A percentile compares a stretch with the other conserved stretches of the same genome.
Conservation (phyloP, 2,888 invertebrate genomes). For the Mystacides longicornis region DNA sequence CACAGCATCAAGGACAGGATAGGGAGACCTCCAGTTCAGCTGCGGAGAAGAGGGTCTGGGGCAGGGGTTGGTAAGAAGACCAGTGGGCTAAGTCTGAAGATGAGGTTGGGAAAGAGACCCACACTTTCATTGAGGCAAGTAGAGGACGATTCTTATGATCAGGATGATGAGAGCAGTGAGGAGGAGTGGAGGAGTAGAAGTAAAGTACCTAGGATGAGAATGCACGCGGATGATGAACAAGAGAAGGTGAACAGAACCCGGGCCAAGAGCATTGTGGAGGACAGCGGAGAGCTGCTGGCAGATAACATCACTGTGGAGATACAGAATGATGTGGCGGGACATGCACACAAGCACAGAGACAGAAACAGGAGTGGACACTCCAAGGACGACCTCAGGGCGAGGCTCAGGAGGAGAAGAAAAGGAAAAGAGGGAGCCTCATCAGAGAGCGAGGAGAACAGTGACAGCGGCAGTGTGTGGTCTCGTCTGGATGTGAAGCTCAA, state of each 20-base stretch:
- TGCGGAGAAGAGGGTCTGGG: neutral
- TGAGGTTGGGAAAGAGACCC: slow-evolving; percentile 26
- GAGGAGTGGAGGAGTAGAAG: slow-evolving; percentile 53
- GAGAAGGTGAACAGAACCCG: slow-evolving; percentile 41
- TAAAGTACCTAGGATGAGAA: slow-evolving; percentile 69
- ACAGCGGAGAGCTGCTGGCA: neutral
- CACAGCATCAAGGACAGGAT: slow-evolving; percentile 26
- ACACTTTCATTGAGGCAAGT: too few relatives aligned
- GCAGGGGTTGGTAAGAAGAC: slow-evolving; percentile 6
- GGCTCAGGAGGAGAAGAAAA: slow-evolving; percentile 18
- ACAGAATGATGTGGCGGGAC: slow-evolving; percentile 9
- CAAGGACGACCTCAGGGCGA: slow-evolving; percentile 9
- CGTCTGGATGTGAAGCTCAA: slow-evolving; percentile 39
- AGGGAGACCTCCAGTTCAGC: neutral
- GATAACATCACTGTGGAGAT: slow-evolving; percentile 21
- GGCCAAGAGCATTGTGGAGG: neutral
- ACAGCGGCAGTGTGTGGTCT: slow-evolving; percentile 49
- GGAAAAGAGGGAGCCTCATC: slow-evolving; percentile 25
- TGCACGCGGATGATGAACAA: slow-evolving; percentile 86
- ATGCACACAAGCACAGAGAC: neutral
- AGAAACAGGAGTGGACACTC: neutral
- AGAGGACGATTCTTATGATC: slow-evolving; percentile 36
- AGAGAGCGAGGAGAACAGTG: slow-evolving; percentile 23
- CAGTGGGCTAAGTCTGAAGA: slow-evolving; percentile 14
- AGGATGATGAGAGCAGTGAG: slow-evolving; percentile 35